Evolutionary conservation across 2,797 vertebrate species (phyloP).

Genomic region (Amblyopsis hoosieri): DNA sequence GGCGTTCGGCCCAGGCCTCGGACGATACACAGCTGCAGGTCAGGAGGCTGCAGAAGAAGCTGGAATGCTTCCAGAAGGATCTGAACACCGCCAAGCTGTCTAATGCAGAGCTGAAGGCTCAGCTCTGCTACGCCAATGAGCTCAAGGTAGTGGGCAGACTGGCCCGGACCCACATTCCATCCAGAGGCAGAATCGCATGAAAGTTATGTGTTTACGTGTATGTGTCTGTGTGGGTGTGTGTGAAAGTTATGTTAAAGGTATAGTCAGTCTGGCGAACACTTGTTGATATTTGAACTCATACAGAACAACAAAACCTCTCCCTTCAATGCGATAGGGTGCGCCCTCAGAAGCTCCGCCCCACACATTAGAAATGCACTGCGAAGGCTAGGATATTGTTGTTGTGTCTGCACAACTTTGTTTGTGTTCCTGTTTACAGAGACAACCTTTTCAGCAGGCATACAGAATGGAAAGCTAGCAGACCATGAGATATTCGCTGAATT

Average conservation of each 20-base stretch:
- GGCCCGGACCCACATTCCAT: constrained; percentile 32
- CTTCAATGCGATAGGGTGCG: too few relatives aligned
- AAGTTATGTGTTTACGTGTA: constrained; percentile 9
- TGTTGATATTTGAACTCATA: too few relatives aligned
- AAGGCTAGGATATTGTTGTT: too few relatives aligned
- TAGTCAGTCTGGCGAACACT: too few relatives aligned
- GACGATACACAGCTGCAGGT: constrained; percentile 77
- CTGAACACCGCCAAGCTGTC: constrained; percentile 73
- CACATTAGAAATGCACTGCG: too few relatives aligned
- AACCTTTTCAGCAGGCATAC: too few relatives aligned
- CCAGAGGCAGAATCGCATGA: constrained; percentile 52
- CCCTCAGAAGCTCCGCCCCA: too few relatives aligned
- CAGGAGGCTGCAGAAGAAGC: constrained; percentile 83
- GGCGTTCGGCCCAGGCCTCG: constrained; percentile 68
- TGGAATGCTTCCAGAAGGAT: constrained; percentile 85
- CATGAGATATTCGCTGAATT: too few relatives aligned
- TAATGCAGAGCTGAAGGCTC: constrained; percentile 85
- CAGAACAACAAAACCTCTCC: too few relatives aligned
- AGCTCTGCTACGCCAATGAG: constrained; percentile 84
- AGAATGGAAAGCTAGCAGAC: too few relatives aligned
- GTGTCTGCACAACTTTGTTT: too few relatives aligned
- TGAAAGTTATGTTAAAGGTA: neutral
- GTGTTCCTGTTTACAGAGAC: too few relatives aligned
- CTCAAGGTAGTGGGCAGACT: constrained; percentile 86
- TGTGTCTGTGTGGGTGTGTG: neutral